Percentiles rank a stretch among this genome's conserved stretches.
Evolutionary conservation across 2,797 vertebrate species (phyloP).

Genomic region (Sebastes matsubarae): DNA sequence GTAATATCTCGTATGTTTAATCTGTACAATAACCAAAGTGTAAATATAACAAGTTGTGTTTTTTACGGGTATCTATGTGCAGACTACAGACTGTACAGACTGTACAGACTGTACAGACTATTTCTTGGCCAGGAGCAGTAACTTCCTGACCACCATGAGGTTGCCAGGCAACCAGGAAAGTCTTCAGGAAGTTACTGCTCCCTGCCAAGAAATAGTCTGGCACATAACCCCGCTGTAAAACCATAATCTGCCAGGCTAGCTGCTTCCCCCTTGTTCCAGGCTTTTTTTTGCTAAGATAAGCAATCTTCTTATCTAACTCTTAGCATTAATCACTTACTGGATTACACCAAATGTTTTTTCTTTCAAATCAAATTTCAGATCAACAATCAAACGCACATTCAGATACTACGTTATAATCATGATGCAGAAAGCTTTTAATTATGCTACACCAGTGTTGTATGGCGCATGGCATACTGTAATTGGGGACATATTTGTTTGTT

Average conservation of each 20-base stretch:
- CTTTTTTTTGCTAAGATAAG: neutral
- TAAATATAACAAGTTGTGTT: neutral
- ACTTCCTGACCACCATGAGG: neutral
- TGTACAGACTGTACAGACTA: neutral
- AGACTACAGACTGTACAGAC: neutral
- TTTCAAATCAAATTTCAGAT: neutral
- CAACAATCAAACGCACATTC: neutral
- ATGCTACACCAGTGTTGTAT: neutral
- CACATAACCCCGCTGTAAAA: neutral
- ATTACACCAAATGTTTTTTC: neutral
- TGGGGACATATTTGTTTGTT: neutral
- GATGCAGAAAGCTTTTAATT: neutral
- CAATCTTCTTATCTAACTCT: neutral
- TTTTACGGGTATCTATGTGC: neutral
- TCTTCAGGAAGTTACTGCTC: neutral
- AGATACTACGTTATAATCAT: neutral
- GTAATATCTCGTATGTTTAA: neutral
- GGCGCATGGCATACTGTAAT: neutral
- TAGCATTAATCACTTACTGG: neutral
- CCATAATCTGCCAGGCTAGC: neutral
- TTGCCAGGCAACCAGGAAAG: slow-evolving; percentile 1
- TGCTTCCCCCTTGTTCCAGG: neutral
- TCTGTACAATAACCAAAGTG: neutral
- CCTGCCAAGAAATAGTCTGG: neutral
- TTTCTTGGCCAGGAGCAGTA: neutral